Evolutionary conservation across 1,140 invertebrate genomes (phyloP).

Genomic region (Drosophila arawakana): DNA sequence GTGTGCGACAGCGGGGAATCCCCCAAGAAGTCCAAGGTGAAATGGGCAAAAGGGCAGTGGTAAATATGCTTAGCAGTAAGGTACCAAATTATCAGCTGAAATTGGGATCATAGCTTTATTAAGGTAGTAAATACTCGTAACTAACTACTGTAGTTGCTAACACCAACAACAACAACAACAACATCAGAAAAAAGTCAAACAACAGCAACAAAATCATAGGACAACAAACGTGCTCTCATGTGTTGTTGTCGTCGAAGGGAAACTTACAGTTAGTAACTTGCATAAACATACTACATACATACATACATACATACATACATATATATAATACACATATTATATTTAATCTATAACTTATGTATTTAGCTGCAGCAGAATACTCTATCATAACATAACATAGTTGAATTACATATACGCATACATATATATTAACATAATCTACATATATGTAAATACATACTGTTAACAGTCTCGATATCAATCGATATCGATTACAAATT

Average conservation of each 20-base stretch:
- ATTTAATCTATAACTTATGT: constrained; percentile 20
- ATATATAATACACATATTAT: constrained; percentile 19
- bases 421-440: constrained; percentile 38
- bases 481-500: constrained; percentile 20
- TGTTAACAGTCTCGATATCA: constrained; percentile 28
- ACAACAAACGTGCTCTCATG: constrained; percentile 19
- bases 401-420: constrained; percentile 36
- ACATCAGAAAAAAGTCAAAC: not conserved
- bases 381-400: constrained; percentile 2
- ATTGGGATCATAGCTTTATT: constrained; percentile 85
- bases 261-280: constrained; percentile 21
- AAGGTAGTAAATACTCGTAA: constrained; percentile 83
- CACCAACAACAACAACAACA: constrained; percentile 22
- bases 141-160: constrained; percentile 44
- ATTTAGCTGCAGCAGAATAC: constrained; percentile 39
- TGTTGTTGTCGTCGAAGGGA: constrained; percentile 20
- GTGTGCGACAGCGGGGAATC: not conserved
- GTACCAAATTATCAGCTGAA: constrained; percentile 85
- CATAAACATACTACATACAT: constrained; percentile 28
- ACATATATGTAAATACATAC: constrained; percentile 46
- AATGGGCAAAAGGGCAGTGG: constrained; percentile 76
- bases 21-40: not conserved
- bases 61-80: constrained; percentile 84
- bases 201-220: constrained; percentile 9
- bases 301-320: constrained; percentile 11